phyloP scores from a whole-genome alignment of 2,113 vertebrate species.

The Rhinolophus ferrumequinum region DNA sequence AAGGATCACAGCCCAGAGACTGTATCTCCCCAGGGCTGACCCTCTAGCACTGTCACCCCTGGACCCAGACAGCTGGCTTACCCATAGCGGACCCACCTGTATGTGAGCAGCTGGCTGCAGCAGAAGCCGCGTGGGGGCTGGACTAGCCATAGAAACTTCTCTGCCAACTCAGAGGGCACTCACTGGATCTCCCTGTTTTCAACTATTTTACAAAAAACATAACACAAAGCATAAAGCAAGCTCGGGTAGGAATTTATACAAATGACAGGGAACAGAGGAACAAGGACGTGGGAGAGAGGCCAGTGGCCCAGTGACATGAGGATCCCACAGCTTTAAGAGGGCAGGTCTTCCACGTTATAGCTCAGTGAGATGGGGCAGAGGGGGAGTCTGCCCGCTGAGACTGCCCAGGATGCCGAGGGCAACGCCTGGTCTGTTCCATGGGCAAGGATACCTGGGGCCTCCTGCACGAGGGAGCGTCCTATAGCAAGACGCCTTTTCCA shows the following conservation, averaged over 20 bases:
- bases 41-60: background rate
- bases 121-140: background rate
- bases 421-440: background rate
- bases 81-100: background rate
- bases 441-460: background rate
- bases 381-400: background rate
- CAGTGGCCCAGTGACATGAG: background rate
- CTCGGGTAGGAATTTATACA: background rate
- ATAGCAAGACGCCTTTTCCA: background rate
- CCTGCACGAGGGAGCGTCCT: background rate
- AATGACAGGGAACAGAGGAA: background rate
- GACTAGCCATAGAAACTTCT: background rate
- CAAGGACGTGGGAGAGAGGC: background rate
- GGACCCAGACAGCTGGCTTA: background rate
- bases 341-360: accelerated
- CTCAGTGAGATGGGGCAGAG: background rate
- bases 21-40: background rate
- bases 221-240: background rate
- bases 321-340: background rate
- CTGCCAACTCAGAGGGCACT: background rate
- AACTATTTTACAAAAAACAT: background rate
- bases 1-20: background rate
- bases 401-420: background rate
- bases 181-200: background rate
- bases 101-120: background rate